A percentile compares a stretch with the other conserved stretches of the same genome.
phyloP scores from a whole-genome alignment of 1,140 invertebrate species.

The Eumaeus atala region DNA sequence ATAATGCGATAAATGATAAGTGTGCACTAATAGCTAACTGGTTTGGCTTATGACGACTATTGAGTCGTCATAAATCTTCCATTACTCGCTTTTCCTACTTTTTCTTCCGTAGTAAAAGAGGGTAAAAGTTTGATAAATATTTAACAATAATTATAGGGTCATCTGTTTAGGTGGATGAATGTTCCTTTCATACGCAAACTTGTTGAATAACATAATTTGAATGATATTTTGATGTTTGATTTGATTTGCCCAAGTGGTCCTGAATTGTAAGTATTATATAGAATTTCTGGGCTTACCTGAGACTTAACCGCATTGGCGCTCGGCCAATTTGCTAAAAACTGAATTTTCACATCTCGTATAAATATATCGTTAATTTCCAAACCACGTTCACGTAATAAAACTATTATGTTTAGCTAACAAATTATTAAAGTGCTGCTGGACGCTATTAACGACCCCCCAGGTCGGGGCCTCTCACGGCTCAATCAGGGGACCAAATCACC shows the following conservation, averaged over 20 bases:
- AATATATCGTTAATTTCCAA: constrained; percentile 5
- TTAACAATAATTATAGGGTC: too few relatives aligned
- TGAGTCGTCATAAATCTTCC: too few relatives aligned
- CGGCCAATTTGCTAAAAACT: constrained; percentile 29
- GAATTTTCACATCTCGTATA: constrained; percentile 19
- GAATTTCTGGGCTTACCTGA: constrained; percentile 25
- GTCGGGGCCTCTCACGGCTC: neutral
- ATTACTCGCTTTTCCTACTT: too few relatives aligned
- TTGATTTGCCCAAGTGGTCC: neutral
- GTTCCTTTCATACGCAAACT: too few relatives aligned
- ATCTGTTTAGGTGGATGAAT: too few relatives aligned
- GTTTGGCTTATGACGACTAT: too few relatives aligned
- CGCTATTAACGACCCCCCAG: neutral
- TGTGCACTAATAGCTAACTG: too few relatives aligned
- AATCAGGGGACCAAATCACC: neutral
- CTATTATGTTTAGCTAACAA: constrained; percentile 5
- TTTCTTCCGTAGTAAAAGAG: too few relatives aligned
- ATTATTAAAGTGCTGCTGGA: neutral
- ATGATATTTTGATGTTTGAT: too few relatives aligned
- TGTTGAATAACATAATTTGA: too few relatives aligned
- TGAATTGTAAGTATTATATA: constrained; percentile 3
- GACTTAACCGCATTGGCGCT: constrained; percentile 27
- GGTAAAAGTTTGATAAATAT: too few relatives aligned
- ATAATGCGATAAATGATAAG: too few relatives aligned
- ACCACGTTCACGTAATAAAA: constrained; percentile 5